Base-by-base conservation (phyloP, 53 echinoderm and acorn worm genomes). In the Holothuria scabra region DNA sequence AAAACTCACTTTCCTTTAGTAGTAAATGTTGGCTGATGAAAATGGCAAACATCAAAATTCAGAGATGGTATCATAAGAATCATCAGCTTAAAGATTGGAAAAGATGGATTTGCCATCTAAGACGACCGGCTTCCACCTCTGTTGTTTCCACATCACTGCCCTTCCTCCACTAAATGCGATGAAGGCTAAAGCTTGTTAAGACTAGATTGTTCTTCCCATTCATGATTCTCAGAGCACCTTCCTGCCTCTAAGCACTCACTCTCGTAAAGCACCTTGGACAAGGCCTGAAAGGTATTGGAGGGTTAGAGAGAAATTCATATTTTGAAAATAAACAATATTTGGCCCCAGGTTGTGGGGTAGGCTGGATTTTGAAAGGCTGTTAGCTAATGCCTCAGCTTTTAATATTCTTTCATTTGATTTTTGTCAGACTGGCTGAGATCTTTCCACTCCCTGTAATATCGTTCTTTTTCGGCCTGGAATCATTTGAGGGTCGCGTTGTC, bases 131-230 rank as follows among this genome's bases (percentile, higher is more conserved):
- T 72, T 69, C 26, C 22, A 25, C 48, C 46, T 48, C 48, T 28
- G n/a, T 69, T 21, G n/a, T 72, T 72, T 72, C 72, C 72, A 48
- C 44, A 48, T 72, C 72, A 72, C 32, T 72, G 72, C 44, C 46
- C 48, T 46, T 46, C 46, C 48, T 46, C 18, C 72, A 14, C n/a
- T 48, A 30, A 67, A 72, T 46, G 72, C 49, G 46, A 72, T 72
- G 72, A 72, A 72, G 48, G 49, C 72, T 48, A 72, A 72, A 72
- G 72, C 72, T 72, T 48, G 72, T 72, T 72, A 72, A 72, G 72
- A 35, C 72, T 26, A 72, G 72, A 72, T 72, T 48, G 46, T 28
- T 72, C 72, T 72, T 28, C 34, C 48, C 46, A 44, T 72, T 72
- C 48, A 46, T 46, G n/a, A 48, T 46, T 44, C 14, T 23, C 46